Conservation (phyloP, 1,140 invertebrate species). For the Drosophila dunni region DNA sequence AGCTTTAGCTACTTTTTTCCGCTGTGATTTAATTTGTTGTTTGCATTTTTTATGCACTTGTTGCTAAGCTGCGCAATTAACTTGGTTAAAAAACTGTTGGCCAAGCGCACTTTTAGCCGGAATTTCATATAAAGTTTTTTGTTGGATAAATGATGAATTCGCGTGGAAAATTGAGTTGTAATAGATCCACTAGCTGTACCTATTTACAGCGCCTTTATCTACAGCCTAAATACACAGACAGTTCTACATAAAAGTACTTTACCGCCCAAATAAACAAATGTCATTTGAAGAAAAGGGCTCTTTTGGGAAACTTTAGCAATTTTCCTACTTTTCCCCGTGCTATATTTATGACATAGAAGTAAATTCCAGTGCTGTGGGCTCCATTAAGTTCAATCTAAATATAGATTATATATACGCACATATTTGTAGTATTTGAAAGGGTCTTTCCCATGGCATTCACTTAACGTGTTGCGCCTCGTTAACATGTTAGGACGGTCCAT, state of each 20-base stretch:
- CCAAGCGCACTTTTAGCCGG: slow-evolving; percentile 13
- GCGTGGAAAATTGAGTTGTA: not conserved
- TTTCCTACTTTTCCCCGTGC: not conserved
- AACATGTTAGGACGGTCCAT: slow-evolving; percentile 24
- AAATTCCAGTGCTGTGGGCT: slow-evolving; percentile 1
- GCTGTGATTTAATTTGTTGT: slow-evolving; percentile 12
- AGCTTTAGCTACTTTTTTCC: slow-evolving; percentile 6
- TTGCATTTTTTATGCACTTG: slow-evolving; percentile 31
- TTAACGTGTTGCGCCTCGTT: slow-evolving; percentile 40
- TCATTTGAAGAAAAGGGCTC: slow-evolving; percentile 3
- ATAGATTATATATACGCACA: slow-evolving; percentile 5
- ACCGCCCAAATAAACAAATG: not conserved
- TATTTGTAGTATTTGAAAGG: slow-evolving; percentile 6
- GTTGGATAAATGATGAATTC: not conserved
- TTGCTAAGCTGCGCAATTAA: slow-evolving; percentile 44
- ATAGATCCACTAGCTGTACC: too few relatives aligned
- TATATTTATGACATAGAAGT: slow-evolving; percentile 27
- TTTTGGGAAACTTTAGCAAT: slow-evolving; percentile 1
- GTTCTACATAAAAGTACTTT: not conserved
- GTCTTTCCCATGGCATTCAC: slow-evolving; percentile 20
- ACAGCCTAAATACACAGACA: too few relatives aligned
- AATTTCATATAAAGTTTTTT: slow-evolving; percentile 7
- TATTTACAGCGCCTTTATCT: too few relatives aligned
- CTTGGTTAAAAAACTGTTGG: slow-evolving; percentile 30
- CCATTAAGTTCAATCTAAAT: slow-evolving; percentile 32